Base-by-base conservation (phyloP, 1,140 invertebrate species). In the Drosophila bifasciata region DNA sequence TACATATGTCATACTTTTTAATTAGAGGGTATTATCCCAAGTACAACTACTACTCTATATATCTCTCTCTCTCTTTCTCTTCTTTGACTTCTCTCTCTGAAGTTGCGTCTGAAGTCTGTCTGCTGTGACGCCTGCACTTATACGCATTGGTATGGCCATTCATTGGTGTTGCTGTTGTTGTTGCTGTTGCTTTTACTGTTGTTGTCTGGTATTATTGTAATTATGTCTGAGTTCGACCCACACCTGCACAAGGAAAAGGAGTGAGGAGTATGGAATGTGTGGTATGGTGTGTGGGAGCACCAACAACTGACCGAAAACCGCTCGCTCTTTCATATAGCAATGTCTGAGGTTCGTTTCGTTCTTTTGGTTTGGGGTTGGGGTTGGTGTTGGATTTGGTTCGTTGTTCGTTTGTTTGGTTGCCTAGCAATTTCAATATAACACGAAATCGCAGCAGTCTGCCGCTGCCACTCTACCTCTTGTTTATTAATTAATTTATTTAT, bases 401-500 rank as follows among this genome's bases (percentile, higher is more conserved):
- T 58, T 60, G 59, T 73, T 57, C 41, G 57, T 59, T 66, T 53
- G 50, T 55, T 67, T 71, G 55, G 80, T 84, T 84, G 80, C 76
- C 70, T 71, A 75, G 71, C 72, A 66, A 71, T 80, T 80, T 79
- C 78, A 68, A 57, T 80, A 76, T 51, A 69, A 63, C 78, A 81
- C 79, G 73, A 81, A 81, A 81, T 83, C 64, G 60, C 71, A 46
- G 76, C 32, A 36, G 32, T 36, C 32, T 36, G 11, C 1, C 25
- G 9, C 32, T 25, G 23, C 23, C 23, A 13, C 32, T 13, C 11
- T 11, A 11, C 23, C 57, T 5, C 43, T 23, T 61, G 69, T 56
- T 75, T 69, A 75, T 84, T 84, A 84, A 79, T 85, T 76, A 85
- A 86, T 85, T 85, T 56, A 84, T 85, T 84, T 68, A 84, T 84